A percentile compares a stretch with the other conserved stretches of the same genome.
These are phyloP conservation scores for Perca schrenkii DNA, from an alignment of 2,113 vertebrate genomes.

Conservation along the genomic window DNA sequence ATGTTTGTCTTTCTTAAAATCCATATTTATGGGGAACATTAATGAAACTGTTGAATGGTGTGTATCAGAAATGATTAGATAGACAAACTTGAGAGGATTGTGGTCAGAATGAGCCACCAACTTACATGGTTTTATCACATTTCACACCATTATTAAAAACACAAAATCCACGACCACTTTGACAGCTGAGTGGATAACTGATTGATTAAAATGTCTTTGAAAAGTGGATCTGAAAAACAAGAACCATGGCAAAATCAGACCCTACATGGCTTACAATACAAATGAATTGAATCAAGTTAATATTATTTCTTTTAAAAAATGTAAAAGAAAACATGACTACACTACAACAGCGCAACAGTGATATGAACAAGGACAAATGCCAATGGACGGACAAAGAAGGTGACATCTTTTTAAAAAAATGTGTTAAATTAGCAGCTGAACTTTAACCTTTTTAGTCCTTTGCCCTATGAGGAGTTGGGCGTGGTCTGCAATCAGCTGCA, in stretches of 20 bases:
- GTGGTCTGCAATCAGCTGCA: too few relatives aligned
- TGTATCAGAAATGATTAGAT: background rate
- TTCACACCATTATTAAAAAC: background rate
- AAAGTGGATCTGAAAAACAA: background rate
- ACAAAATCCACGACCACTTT: background rate
- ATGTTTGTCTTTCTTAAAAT: background rate
- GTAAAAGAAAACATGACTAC: too few relatives aligned
- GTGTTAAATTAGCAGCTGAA: background rate
- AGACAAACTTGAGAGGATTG: background rate
- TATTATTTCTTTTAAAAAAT: background rate
- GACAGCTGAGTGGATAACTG: constrained; percentile 41
- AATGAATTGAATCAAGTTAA: constrained; percentile 19
- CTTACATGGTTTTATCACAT: constrained; percentile 17
- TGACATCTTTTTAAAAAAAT: too few relatives aligned
- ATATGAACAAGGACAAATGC: too few relatives aligned
- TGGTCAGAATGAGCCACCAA: constrained; percentile 4
- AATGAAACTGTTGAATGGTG: background rate
- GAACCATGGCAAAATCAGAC: background rate
- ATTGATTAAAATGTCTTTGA: constrained; percentile 6
- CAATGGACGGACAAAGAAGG: too few relatives aligned
- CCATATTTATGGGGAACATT: background rate
- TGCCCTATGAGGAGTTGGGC: too few relatives aligned
- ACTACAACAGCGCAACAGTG: too few relatives aligned
- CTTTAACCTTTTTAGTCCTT: background rate
- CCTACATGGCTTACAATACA: background rate